These are phyloP conservation scores for Balanococcus diminutus DNA, from an alignment of 2,888 invertebrate genomes.

Conservation along the genomic window DNA sequence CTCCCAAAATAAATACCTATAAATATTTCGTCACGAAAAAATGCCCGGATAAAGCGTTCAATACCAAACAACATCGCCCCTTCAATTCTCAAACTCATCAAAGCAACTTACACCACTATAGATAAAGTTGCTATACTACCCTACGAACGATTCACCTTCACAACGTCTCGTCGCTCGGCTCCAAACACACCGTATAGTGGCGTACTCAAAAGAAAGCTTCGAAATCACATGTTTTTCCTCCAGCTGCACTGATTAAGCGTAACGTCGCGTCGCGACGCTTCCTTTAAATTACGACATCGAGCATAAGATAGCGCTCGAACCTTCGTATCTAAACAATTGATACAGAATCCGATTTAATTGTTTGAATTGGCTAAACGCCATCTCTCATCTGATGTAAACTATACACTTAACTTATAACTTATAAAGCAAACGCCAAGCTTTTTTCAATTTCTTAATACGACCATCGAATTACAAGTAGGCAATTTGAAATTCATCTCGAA, in stretches of 20 bases:
- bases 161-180: too few species aligned
- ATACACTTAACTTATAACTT: too few species aligned
- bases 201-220: neutral
- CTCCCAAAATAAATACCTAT: too few species aligned
- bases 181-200: neutral
- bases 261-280: neutral
- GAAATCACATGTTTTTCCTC: neutral
- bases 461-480: neutral
- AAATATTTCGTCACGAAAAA: too few species aligned
- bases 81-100: too few species aligned
- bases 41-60: too few species aligned
- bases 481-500: slow-evolving; percentile 1
- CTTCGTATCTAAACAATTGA: neutral
- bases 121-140: too few species aligned
- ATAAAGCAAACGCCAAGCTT: neutral
- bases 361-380: slow-evolving; percentile 12
- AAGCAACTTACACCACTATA: too few species aligned
- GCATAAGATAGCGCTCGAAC: neutral
- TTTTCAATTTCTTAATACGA: neutral
- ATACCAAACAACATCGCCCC: too few species aligned
- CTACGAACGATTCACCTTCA: too few species aligned
- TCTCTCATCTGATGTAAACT: neutral
- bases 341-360: neutral
- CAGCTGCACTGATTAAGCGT: neutral
- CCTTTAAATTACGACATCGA: neutral